phyloP scores from a whole-genome alignment of 2,888 invertebrate species.

The Sinohyriopsis cumingii region DNA sequence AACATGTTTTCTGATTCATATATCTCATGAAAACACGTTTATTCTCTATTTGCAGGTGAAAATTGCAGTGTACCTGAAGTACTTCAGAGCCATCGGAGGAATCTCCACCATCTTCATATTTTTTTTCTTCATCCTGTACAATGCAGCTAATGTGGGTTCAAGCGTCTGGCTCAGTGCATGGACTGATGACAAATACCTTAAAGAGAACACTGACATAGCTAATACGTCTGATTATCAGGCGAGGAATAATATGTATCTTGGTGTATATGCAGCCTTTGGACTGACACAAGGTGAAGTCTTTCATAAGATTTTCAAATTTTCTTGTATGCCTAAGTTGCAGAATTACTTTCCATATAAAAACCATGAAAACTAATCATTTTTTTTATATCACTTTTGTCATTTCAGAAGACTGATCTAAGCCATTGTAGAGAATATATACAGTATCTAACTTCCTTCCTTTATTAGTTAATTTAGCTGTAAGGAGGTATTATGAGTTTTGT shows the following conservation, averaged over 20 bases:
- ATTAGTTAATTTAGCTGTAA: too few species aligned
- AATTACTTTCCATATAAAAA: neutral
- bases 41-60: slow-evolving; percentile 77
- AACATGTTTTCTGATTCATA: neutral
- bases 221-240: slow-evolving; percentile 40
- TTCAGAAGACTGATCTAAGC: too few species aligned
- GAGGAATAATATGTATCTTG: slow-evolving; percentile 68
- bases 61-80: slow-evolving; percentile 90
- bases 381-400: too few species aligned
- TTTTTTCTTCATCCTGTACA: slow-evolving; percentile 67
- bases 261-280: slow-evolving; percentile 72
- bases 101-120: slow-evolving; percentile 85
- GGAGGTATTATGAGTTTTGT: too few species aligned
- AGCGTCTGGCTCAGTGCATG: slow-evolving; percentile 68
- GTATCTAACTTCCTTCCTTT: too few species aligned
- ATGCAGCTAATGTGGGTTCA: slow-evolving; percentile 57
- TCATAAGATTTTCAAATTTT: neutral
- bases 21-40: neutral
- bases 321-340: too few species aligned
- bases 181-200: slow-evolving; percentile 64
- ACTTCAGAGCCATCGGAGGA: slow-evolving; percentile 85
- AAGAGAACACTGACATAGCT: slow-evolving; percentile 41
- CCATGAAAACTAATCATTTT: too few species aligned
- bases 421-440: too few species aligned
- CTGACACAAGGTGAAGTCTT: slow-evolving; percentile 59